Conservation (phyloP, 35 echinoderm and acorn worm species). For the Amphiura filiformis region DNA sequence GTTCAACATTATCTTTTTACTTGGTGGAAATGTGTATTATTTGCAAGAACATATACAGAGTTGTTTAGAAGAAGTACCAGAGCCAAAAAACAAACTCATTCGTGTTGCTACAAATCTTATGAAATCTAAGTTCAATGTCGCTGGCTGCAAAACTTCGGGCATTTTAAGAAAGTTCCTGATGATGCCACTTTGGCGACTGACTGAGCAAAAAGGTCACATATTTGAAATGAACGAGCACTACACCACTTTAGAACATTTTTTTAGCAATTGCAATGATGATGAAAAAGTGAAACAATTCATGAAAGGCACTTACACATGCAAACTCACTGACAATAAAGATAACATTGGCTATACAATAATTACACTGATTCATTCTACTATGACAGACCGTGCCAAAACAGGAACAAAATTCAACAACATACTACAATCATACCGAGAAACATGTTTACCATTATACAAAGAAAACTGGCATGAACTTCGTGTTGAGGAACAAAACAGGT, state of each 20-base stretch:
- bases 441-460: slow-evolving; percentile 2
- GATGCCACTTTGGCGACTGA: slow-evolving; percentile 33
- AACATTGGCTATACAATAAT: too few species aligned
- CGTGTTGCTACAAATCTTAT: not conserved
- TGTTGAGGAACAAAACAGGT: not conserved
- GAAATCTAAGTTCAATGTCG: not conserved
- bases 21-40: slow-evolving; percentile 13
- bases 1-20: slow-evolving; percentile 17
- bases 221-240: slow-evolving; percentile 30
- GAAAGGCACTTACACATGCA: too few species aligned
- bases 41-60: not conserved
- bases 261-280: too few species aligned
- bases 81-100: slow-evolving; percentile 28
- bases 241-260: too few species aligned
- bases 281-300: too few species aligned
- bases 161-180: slow-evolving; percentile 9
- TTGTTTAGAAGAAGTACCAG: not conserved
- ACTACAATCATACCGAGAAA: not conserved
- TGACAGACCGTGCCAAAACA: slow-evolving; percentile 23
- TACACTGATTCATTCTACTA: not conserved
- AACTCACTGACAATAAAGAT: too few species aligned
- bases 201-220: slow-evolving; percentile 19
- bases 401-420: slow-evolving; percentile 14
- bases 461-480: not conserved
- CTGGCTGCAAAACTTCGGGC: slow-evolving; percentile 8